Percentiles rank a stretch among this genome's conserved stretches.
These are phyloP conservation scores for Peromyscus nudipes DNA, from an alignment of 2,797 vertebrate genomes.

Conservation along the genomic window DNA sequence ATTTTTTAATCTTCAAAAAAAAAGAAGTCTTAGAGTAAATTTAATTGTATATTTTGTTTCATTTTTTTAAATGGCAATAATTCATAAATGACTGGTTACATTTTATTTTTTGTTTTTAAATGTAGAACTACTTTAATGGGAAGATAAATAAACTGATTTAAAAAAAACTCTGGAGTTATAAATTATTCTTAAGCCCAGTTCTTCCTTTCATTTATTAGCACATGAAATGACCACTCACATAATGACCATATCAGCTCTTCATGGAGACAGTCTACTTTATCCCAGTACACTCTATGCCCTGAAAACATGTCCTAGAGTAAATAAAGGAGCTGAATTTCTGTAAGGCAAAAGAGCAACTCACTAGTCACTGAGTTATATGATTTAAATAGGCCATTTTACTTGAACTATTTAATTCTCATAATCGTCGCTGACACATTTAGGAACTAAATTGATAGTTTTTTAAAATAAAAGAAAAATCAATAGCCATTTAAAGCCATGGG, in stretches of 20 bases:
- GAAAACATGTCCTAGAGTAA: background rate
- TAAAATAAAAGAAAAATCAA: constrained; percentile 76
- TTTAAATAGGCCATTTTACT: constrained; percentile 51
- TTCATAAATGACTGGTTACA: background rate
- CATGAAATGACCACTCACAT: background rate
- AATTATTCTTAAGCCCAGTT: constrained; percentile 8
- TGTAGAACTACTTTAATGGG: background rate
- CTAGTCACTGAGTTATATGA: constrained; percentile 45
- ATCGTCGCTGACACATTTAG: constrained; percentile 66
- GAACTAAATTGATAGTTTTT: constrained; percentile 71
- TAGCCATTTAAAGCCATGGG: constrained; percentile 64
- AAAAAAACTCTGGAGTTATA: background rate
- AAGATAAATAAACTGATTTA: background rate
- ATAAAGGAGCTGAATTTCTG: background rate
- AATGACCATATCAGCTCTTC: background rate
- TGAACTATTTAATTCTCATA: constrained; percentile 64
- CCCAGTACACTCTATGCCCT: background rate
- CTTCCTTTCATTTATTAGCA: background rate
- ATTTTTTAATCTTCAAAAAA: too few relatives aligned
- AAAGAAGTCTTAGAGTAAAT: constrained; percentile 8
- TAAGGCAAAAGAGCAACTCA: background rate
- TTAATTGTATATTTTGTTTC: background rate
- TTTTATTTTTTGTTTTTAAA: constrained; percentile 55
- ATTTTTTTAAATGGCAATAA: constrained; percentile 33
- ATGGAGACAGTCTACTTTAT: background rate